These are phyloP conservation scores for Danaus plexippus DNA, from an alignment of 1,140 invertebrate genomes.

Conservation along the genomic window DNA sequence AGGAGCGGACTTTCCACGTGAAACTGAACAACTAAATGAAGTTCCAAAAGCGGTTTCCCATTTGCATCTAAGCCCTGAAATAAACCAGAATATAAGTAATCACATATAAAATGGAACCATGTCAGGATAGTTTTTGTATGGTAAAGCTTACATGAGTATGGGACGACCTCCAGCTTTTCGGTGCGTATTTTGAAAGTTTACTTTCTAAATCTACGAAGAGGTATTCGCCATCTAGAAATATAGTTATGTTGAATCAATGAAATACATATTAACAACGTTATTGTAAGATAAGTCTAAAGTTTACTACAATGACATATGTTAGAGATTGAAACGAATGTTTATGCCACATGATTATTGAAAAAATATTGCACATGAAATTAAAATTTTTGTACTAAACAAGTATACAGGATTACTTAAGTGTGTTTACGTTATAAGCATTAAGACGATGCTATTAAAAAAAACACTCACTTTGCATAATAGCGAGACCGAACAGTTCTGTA, in stretches of 20 bases:
- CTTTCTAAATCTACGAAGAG: conserved; percentile 94
- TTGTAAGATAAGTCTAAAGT: too few relatives aligned
- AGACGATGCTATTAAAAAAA: not conserved
- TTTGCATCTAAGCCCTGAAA: conserved; percentile 90
- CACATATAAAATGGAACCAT: too few relatives aligned
- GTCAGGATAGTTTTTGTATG: not conserved
- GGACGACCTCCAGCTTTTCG: conserved; percentile 94
- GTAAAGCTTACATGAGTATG: conserved; percentile 86
- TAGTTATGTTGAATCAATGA: not conserved
- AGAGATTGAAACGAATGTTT: too few relatives aligned
- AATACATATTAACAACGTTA: too few relatives aligned
- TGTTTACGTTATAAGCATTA: too few relatives aligned
- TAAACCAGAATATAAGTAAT: conserved; percentile 19
- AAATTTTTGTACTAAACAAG: too few relatives aligned
- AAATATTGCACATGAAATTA: too few relatives aligned
- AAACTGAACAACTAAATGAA: conserved; percentile 95
- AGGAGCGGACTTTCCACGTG: conserved; percentile 92
- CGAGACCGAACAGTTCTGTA: conserved; percentile 79
- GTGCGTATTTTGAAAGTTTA: conserved; percentile 95
- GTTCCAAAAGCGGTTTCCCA: conserved; percentile 88
- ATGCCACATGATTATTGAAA: too few relatives aligned
- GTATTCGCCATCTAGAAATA: conserved; percentile 91
- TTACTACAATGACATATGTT: too few relatives aligned
- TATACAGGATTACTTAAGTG: too few relatives aligned
- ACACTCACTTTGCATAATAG: conserved; percentile 75